Evolutionary conservation across 2,797 vertebrate species (phyloP).

Genomic region (Malurus splendens): DNA sequence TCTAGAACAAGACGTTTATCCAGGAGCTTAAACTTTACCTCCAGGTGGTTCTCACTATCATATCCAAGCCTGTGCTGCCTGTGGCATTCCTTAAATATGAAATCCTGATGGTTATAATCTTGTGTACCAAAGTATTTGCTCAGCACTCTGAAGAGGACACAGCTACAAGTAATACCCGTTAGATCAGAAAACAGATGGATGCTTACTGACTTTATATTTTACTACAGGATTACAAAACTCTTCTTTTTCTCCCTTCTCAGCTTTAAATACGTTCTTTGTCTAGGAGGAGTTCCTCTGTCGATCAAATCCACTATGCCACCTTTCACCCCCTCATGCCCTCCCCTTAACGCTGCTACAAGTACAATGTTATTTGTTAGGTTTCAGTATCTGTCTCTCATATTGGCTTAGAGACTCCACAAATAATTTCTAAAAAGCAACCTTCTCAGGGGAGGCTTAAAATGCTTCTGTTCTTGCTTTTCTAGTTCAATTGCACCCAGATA

Average conservation of each 20-base stretch:
- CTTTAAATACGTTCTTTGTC: not conserved
- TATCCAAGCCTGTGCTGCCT: not conserved
- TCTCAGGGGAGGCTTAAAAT: not conserved
- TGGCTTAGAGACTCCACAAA: not conserved
- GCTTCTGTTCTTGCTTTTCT: not conserved
- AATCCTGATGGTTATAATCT: not conserved
- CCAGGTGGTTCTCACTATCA: not conserved
- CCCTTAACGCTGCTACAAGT: not conserved
- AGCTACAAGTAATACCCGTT: not conserved
- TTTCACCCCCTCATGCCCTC: accelerated
- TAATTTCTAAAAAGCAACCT: not conserved
- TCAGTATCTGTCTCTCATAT: not conserved
- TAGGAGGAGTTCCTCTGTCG: not conserved
- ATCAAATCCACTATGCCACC: not conserved
- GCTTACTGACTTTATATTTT: not conserved
- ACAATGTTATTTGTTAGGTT: not conserved
- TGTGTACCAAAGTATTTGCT: not conserved
- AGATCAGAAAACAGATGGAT: not conserved
- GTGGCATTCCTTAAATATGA: not conserved
- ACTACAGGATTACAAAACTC: not conserved
- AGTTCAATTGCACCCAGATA: not conserved
- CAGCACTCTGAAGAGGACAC: not conserved
- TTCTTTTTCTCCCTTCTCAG: not conserved
- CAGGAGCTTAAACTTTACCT: not conserved
- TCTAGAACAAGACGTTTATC: not conserved